phyloP scores from a whole-genome alignment of 2,113 vertebrate species.

The Sinocyclocheilus anophthalmus region DNA sequence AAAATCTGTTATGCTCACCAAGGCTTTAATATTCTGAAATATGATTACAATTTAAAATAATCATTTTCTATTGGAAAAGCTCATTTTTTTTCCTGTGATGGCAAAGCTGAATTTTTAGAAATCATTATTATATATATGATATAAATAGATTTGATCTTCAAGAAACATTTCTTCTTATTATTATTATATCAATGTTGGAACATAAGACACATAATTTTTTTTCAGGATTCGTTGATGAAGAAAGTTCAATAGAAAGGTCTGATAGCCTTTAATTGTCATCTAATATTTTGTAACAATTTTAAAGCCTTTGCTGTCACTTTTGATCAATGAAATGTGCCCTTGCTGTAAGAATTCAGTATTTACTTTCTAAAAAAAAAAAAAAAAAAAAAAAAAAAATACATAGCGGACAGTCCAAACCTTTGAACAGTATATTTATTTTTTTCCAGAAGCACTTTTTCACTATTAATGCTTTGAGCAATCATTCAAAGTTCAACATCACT shows the following conservation, averaged over 20 bases:
- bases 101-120: too few relatives aligned
- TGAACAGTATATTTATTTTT: not conserved
- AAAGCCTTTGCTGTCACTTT: not conserved
- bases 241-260: too few relatives aligned
- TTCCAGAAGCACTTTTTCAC: not conserved
- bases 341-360: not conserved
- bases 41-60: not conserved
- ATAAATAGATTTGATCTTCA: too few relatives aligned
- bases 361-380: too few relatives aligned
- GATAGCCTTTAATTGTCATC: not conserved
- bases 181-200: too few relatives aligned
- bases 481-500: not conserved
- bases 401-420: not conserved
- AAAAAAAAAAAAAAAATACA: not conserved
- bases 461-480: conserved; percentile 2
- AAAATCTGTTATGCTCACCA: not conserved
- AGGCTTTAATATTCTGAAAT: not conserved
- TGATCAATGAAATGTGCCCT: not conserved
- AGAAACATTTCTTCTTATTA: too few relatives aligned
- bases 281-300: not conserved
- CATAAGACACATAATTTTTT: too few relatives aligned
- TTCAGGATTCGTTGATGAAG: too few relatives aligned
- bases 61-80: too few relatives aligned
- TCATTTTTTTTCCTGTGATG: too few relatives aligned
- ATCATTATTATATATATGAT: too few relatives aligned